Base-by-base conservation (phyloP, 1,140 invertebrate species). In the Drosophila teissieri region DNA sequence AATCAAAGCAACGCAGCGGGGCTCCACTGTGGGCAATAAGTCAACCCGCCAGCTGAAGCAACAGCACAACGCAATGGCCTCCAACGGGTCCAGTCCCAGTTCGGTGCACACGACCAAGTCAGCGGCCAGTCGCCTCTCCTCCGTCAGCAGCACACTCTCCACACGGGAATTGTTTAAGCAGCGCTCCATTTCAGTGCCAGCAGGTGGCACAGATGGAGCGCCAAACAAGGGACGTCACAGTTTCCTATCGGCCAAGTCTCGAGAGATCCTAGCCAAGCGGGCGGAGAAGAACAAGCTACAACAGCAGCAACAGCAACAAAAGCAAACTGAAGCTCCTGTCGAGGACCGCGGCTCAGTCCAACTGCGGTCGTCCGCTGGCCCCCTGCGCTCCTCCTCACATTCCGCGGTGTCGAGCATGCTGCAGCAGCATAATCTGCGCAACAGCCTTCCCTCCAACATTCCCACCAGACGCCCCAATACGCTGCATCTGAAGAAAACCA, bases 91-190 rank as follows among this genome's bases (percentile, higher is more conserved):
- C 11, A 92, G 91, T 75, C 91, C 91, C 27, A 91, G 89, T 14
- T 92, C 91, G 0, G 80, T 92, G 52, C 88, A 90, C 14, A 92
- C 91, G 11, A 91, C 86, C 42, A 92, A 92, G 65, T 92, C 91
- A n/a, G 75, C 80, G 0, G 57, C 86, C 22, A 92, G 91, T 72
- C 83, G 89, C 6, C 60, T 91, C 1, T 92, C 91, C n/a, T 92
- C 90, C 1, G 84, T 89, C 8, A 91, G 74, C 60, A 91, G 84
- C 24, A 86, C 73, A 0, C 54, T 90, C 22, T 91, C 91, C n/a
- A 74, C 91, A 2, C 77, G 91, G 1, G 90, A 91, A 31, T 48
- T 90, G 10, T 90, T 80, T 45, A 91, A 92, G 62, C 79, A 92
- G 55, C 83, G 91, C 8, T 91, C 88, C 15, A 92, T 92, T 53